Evolutionary conservation across 2,888 invertebrate species (phyloP).

Genomic region (Hesperia comma): DNA sequence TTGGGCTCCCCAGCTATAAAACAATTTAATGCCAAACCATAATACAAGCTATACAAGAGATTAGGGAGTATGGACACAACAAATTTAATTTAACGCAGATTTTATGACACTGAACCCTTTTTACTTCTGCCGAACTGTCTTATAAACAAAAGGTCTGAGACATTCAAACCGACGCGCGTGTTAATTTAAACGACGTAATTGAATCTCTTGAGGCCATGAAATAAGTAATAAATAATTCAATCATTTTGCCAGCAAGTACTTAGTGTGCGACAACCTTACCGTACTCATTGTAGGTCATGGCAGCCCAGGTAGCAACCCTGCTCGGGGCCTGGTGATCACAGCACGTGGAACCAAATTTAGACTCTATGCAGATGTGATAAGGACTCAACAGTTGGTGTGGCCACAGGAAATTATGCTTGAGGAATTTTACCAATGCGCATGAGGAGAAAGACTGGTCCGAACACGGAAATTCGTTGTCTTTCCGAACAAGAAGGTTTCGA

Average conservation of each 20-base stretch:
- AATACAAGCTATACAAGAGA: no score
- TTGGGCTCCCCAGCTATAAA: no score
- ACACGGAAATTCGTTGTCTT: no score
- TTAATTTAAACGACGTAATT: conserved; percentile 17
- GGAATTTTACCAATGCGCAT: conserved; percentile 9
- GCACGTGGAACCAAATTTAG: background rate
- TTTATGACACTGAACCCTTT: no score
- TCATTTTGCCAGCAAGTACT: conserved; percentile 15
- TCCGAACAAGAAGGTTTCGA: no score
- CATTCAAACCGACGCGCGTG: background rate
- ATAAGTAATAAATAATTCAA: conserved; percentile 20
- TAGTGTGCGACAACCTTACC: conserved; percentile 18
- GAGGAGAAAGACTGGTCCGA: no score
- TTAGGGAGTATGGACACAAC: no score
- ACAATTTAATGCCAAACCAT: no score
- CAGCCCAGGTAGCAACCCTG: conserved; percentile 23
- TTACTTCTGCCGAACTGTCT: background rate
- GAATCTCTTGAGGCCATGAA: conserved; percentile 25
- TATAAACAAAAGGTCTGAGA: background rate
- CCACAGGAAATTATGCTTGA: conserved; percentile 1
- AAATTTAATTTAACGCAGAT: no score
- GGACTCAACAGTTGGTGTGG: background rate
- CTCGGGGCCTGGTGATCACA: conserved; percentile 12
- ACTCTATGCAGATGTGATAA: conserved; percentile 3
- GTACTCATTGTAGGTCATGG: conserved; percentile 29